phyloP scores from a whole-genome alignment of 2,797 vertebrate species.

The Scarus forsteni region DNA sequence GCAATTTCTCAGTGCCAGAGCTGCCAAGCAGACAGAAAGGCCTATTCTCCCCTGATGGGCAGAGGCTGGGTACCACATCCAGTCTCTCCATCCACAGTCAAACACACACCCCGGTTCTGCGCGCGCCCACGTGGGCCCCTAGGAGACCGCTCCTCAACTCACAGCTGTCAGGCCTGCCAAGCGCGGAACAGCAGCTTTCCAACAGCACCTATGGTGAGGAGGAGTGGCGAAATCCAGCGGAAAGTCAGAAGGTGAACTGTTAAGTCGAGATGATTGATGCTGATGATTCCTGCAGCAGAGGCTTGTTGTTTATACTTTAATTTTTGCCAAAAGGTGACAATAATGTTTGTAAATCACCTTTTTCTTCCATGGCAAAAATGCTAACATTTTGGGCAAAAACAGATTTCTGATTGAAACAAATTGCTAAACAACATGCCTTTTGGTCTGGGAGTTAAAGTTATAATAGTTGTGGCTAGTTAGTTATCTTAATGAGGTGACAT shows the following conservation, averaged over 20 bases:
- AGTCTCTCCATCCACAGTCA: slow-evolving; percentile 66
- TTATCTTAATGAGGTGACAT: too few relatives aligned
- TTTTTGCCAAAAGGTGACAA: too few relatives aligned
- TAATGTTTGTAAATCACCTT: too few relatives aligned
- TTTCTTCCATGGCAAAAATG: too few relatives aligned
- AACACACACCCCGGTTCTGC: slow-evolving; percentile 59
- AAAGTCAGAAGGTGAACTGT: slow-evolving; percentile 53
- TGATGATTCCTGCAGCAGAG: slow-evolving; percentile 20
- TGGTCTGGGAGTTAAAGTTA: too few relatives aligned
- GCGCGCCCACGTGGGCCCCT: slow-evolving; percentile 66
- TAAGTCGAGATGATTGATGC: slow-evolving; percentile 47
- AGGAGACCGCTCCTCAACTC: slow-evolving; percentile 77
- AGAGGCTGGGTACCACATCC: slow-evolving; percentile 74
- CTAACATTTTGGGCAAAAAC: too few relatives aligned
- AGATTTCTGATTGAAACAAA: too few relatives aligned
- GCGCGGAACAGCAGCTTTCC: slow-evolving; percentile 55
- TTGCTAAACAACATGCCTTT: too few relatives aligned
- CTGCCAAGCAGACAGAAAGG: slow-evolving; percentile 80
- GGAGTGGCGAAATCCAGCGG: slow-evolving; percentile 36
- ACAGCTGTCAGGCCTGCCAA: slow-evolving; percentile 78
- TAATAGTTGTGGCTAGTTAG: too few relatives aligned
- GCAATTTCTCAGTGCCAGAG: slow-evolving; percentile 86
- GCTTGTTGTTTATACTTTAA: slow-evolving; percentile 1
- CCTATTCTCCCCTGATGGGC: slow-evolving; percentile 82
- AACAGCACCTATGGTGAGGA: slow-evolving; percentile 61